Conservation (phyloP, 2,113 vertebrate species). For the Hippocampus abdominalis region DNA sequence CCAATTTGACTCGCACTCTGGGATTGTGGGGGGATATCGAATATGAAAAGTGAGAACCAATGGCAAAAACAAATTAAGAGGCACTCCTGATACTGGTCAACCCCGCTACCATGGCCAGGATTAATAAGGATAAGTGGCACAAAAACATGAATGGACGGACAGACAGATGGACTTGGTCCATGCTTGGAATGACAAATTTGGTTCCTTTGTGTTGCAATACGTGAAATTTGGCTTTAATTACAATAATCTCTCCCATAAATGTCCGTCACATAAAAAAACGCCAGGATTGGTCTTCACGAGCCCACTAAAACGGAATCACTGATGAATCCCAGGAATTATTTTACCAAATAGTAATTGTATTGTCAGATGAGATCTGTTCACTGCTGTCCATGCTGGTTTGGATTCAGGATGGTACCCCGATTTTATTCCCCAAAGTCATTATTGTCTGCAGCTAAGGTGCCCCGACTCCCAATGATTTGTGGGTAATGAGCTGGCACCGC, state of each 20-base stretch:
- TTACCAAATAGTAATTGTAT: not conserved
- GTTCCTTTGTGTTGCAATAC: too few relatives aligned
- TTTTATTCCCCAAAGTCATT: conserved; percentile 75
- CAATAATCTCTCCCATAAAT: not conserved
- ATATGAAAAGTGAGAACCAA: conserved; percentile 31
- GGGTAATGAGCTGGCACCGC: conserved; percentile 77
- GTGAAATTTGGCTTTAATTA: too few relatives aligned
- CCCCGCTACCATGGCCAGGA: conserved; percentile 26
- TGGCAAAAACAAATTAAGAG: not conserved
- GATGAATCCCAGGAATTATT: conserved; percentile 1
- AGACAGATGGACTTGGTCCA: not conserved
- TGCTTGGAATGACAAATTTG: not conserved
- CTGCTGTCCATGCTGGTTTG: conserved; percentile 39
- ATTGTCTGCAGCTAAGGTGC: conserved; percentile 71
- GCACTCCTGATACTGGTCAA: too few relatives aligned
- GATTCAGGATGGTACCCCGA: conserved; percentile 39
- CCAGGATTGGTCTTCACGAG: not conserved
- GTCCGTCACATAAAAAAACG: not conserved
- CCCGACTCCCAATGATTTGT: conserved; percentile 67
- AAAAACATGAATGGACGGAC: too few relatives aligned
- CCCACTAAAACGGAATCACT: not conserved
- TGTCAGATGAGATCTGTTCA: conserved; percentile 30
- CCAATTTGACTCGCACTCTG: conserved; percentile 54
- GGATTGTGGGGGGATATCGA: conserved; percentile 37
- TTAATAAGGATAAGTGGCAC: conserved; percentile 28